phyloP scores from a whole-genome alignment of 2,888 invertebrate genomes.

The Parnassius smintheus region DNA sequence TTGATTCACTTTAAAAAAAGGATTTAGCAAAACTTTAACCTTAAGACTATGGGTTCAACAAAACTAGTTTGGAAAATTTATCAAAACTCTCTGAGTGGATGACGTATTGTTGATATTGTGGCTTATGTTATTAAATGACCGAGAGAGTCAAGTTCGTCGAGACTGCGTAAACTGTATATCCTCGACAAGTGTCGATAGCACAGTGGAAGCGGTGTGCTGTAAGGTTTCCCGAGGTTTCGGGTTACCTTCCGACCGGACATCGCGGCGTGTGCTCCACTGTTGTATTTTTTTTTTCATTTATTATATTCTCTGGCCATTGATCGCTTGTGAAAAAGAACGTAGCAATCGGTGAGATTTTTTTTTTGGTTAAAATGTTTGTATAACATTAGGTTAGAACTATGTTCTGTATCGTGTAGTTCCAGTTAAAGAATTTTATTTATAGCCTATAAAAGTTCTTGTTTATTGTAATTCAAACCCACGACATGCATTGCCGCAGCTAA shows the following conservation, averaged over 20 bases:
- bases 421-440: too few relatives aligned
- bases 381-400: too few relatives aligned
- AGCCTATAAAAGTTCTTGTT: too few relatives aligned
- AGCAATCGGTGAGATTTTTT: not conserved
- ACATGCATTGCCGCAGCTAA: too few relatives aligned
- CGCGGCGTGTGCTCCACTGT: constrained; percentile 18
- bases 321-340: not conserved
- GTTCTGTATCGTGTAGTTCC: too few relatives aligned
- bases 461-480: too few relatives aligned
- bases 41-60: too few relatives aligned
- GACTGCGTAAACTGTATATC: constrained; percentile 2
- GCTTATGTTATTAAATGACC: not conserved
- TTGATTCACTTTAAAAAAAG: too few relatives aligned
- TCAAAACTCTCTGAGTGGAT: too few relatives aligned
- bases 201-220: constrained; percentile 34
- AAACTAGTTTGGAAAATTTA: too few relatives aligned
- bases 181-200: constrained; percentile 12
- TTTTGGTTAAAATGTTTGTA: too few relatives aligned
- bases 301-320: not conserved
- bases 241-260: constrained; percentile 54
- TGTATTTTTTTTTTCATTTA: constrained; percentile 1
- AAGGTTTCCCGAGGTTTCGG: constrained; percentile 47
- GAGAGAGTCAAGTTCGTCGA: not conserved
- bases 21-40: too few relatives aligned
- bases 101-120: not conserved